Evolutionary conservation across 1,140 invertebrate genomes (phyloP).

Genomic region (Dendrolimus kikuchii): DNA sequence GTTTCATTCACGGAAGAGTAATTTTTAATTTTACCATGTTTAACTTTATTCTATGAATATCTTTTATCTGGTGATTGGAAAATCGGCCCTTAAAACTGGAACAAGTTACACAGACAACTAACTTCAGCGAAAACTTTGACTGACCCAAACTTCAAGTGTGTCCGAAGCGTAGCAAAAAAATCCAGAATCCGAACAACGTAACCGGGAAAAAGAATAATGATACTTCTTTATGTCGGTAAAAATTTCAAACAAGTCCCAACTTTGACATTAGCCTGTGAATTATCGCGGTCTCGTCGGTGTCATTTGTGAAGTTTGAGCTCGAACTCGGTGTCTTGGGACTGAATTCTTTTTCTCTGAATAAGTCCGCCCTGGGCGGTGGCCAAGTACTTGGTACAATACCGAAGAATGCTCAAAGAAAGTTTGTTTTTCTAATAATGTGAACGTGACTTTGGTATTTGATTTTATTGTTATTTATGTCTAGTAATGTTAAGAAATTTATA

Average conservation of each 20-base stretch:
- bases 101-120: too few relatives aligned
- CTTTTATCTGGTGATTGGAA: too few relatives aligned
- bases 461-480: too few relatives aligned
- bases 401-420: neutral
- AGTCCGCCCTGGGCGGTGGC: constrained; percentile 33
- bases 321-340: constrained; percentile 27
- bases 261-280: constrained; percentile 62
- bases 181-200: constrained; percentile 15
- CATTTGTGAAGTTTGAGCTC: constrained; percentile 54
- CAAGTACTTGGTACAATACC: constrained; percentile 15
- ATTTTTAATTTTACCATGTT: too few relatives aligned
- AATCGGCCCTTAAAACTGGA: too few relatives aligned
- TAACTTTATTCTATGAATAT: too few relatives aligned
- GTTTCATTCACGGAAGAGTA: too few relatives aligned
- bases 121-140: too few relatives aligned
- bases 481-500: too few relatives aligned
- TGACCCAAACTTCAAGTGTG: too few relatives aligned
- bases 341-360: constrained; percentile 26
- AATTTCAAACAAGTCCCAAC: constrained; percentile 57
- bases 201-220: constrained; percentile 33
- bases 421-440: too few relatives aligned
- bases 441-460: too few relatives aligned
- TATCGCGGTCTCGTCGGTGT: constrained; percentile 60
- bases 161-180: neutral
- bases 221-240: constrained; percentile 47